phyloP scores from a whole-genome alignment of 2,888 invertebrate species.

The Syrista parreyssii region DNA sequence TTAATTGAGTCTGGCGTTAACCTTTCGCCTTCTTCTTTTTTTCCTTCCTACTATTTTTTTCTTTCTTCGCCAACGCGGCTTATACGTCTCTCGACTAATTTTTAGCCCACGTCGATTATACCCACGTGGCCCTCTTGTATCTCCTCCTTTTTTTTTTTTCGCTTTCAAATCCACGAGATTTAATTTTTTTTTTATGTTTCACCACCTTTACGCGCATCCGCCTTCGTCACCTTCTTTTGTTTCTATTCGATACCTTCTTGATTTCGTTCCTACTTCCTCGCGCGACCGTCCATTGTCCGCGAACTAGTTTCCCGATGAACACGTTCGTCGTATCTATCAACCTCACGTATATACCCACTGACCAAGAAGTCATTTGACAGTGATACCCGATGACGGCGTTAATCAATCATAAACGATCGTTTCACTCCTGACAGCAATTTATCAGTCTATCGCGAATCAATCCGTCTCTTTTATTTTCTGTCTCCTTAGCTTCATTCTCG shows the following conservation, averaged over 20 bases:
- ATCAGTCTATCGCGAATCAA: conserved; percentile 18
- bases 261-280: no score
- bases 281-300: no score
- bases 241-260: conserved; percentile 23
- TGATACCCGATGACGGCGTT: conserved; percentile 15
- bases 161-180: no score
- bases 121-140: no score
- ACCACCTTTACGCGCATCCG: conserved; percentile 44
- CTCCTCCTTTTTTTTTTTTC: no score
- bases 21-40: not conserved
- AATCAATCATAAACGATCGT: conserved; percentile 30
- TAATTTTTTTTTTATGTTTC: no score
- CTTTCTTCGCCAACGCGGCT: no score
- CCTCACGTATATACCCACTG: conserved; percentile 46
- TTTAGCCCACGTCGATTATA: not conserved
- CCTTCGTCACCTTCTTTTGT: conserved; percentile 9
- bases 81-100: not conserved
- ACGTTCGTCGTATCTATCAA: no score
- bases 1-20: conserved; percentile 3
- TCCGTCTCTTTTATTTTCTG: not conserved
- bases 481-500: no score
- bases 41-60: no score
- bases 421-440: conserved; percentile 12
- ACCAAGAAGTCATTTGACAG: no score
- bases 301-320: no score